Percentiles rank a stretch among this genome's conserved stretches.
phyloP scores from a whole-genome alignment of 2,113 vertebrate species.

The Hemicordylus capensis region DNA sequence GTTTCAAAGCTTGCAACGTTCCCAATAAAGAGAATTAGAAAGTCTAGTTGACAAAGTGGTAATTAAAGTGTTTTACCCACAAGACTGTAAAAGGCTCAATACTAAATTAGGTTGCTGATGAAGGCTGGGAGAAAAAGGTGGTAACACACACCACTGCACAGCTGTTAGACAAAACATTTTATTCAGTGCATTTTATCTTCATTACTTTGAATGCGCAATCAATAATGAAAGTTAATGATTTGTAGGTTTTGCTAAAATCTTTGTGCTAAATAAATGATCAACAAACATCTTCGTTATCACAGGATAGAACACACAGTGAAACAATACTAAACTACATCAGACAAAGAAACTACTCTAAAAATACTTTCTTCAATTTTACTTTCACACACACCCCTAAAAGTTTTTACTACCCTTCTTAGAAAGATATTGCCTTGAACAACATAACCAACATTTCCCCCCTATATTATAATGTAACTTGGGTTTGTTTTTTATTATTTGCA shows the following conservation, averaged over 20 bases:
- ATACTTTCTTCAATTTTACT: slow-evolving; percentile 43
- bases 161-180: slow-evolving; percentile 79
- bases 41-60: slow-evolving; percentile 75
- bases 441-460: slow-evolving; percentile 34
- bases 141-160: slow-evolving; percentile 80
- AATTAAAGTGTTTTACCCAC: slow-evolving; percentile 79
- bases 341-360: slow-evolving; percentile 59
- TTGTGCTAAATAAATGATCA: slow-evolving; percentile 77
- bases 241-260: slow-evolving; percentile 76
- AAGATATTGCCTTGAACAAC: slow-evolving; percentile 18
- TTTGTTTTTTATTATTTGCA: slow-evolving; percentile 34
- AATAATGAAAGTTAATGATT: slow-evolving; percentile 76
- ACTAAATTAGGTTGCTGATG: slow-evolving; percentile 78
- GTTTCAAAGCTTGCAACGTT: slow-evolving; percentile 72
- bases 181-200: slow-evolving; percentile 75
- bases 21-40: slow-evolving; percentile 72
- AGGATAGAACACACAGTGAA: slow-evolving; percentile 64
- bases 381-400: slow-evolving; percentile 6
- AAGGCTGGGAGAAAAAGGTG: slow-evolving; percentile 78
- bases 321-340: slow-evolving; percentile 62
- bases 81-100: slow-evolving; percentile 71
- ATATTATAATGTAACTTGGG: slow-evolving; percentile 39
- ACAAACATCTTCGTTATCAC: slow-evolving; percentile 72
- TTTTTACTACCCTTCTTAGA: slow-evolving; percentile 36
- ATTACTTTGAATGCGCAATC: slow-evolving; percentile 73